Evolutionary conservation across 30 jellyfish, hydroid and myxozoan genomes (phyloP), one percentile per base, ranked within the genome.

Genomic region (Hydractinia echinata): DNA sequence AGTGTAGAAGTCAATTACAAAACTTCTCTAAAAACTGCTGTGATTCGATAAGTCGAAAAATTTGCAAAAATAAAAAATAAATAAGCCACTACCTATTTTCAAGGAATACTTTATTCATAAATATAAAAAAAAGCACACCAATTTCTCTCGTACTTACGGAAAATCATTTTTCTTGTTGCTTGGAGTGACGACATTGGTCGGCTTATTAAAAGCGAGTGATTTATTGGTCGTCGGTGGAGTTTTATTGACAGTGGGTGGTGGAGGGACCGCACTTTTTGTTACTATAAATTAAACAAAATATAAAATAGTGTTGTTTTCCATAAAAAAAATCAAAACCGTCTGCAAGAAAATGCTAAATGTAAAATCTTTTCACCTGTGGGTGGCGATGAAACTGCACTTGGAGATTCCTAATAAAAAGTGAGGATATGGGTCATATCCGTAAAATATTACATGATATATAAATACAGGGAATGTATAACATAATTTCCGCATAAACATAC

Each of bases 201-300:
- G 81, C 51, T 71, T 71, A 71, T 71, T 71, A 58, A 71, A 71
- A 50, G 81, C 18, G 4, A 58, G 81, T 52, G 81, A 58, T 8
- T 30, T n/a, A 30, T 67, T 58, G 15, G 50, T 30, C 20, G 78
- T 13, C 78, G 78, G 78, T 13, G 78, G n/a, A 10, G 51, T 10
- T 67, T 67, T 67, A 13, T 67, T 67, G 11, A 30, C 19, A 15
- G 78, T 30, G 78, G 78, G 51, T 1, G 78, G 78, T 11, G 69
- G 69, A 11, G 69, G 69, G 15, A 11, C 18, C 7, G 39, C 74
- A 13, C 74, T 64, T 51, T 64, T 64, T 51, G 19, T 44, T n/a
- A 64, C 74, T 64, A 13, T 3, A 6, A 16, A 30, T 30, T 30
- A 30, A 30, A 30, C 44, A 30, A 30, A 58, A 11, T 58, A 11